A percentile compares a stretch with the other conserved stretches of the same genome.
Evolutionary conservation across 2,888 invertebrate species (phyloP).

Genomic region (Drosophila lutescens): DNA sequence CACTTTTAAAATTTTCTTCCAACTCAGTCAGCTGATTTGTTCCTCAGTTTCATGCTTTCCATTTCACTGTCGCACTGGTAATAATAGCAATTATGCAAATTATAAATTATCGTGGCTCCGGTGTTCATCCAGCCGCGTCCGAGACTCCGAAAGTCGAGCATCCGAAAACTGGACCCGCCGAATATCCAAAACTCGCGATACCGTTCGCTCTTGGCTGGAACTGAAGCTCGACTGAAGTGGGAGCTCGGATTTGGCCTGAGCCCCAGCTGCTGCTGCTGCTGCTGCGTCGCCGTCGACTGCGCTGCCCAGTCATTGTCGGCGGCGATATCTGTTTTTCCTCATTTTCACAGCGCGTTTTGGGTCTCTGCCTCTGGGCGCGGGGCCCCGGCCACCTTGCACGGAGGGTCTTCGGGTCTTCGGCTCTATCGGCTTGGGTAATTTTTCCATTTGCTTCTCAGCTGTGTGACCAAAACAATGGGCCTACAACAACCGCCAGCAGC

Average conservation of each 20-base stretch:
- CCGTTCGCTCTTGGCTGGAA: constrained; percentile 64
- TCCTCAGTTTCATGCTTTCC: constrained; percentile 18
- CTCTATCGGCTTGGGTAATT: constrained; percentile 70
- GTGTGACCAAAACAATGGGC: constrained; percentile 78
- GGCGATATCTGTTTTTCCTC: constrained; percentile 68
- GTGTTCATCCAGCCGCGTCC: constrained; percentile 40
- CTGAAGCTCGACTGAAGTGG: constrained; percentile 63
- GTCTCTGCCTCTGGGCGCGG: constrained; percentile 46
- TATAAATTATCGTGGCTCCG: constrained; percentile 74
- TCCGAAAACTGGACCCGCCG: constrained; percentile 36
- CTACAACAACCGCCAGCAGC: constrained; percentile 37
- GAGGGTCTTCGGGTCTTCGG: constrained; percentile 64
- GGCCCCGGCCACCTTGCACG: constrained; percentile 69
- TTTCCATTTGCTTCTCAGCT: constrained; percentile 66
- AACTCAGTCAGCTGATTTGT: neutral
- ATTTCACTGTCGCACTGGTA: constrained; percentile 52
- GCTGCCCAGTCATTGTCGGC: constrained; percentile 70
- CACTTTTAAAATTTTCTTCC: neutral
- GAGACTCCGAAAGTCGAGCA: constrained; percentile 48
- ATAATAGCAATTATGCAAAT: constrained; percentile 77
- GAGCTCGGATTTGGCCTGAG: constrained; percentile 25
- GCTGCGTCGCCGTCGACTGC: constrained; percentile 5
- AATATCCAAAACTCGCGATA: constrained; percentile 32
- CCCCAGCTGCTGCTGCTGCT: constrained; percentile 44
- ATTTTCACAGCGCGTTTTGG: constrained; percentile 70